Conservation (phyloP, 37 sponge, comb jelly and placozoan species). For the Diacarnus erythraeanus region DNA sequence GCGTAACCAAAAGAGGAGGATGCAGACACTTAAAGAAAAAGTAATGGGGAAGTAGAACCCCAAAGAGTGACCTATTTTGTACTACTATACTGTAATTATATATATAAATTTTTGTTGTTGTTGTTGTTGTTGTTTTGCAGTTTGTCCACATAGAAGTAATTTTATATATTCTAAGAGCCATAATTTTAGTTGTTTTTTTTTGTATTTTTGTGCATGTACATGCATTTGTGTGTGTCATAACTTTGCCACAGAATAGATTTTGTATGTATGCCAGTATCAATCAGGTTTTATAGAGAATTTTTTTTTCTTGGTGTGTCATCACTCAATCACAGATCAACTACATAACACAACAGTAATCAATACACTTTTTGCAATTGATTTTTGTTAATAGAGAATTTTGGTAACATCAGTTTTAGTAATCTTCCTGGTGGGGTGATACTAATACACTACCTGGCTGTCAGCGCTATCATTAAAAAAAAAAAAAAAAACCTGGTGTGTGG, state of each 20-base stretch:
- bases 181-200: background rate
- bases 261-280: background rate
- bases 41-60: background rate
- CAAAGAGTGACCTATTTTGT: background rate
- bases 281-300: background rate
- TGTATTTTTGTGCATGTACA: background rate
- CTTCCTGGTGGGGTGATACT: background rate
- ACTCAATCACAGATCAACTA: no score
- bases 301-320: no score
- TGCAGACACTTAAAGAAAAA: slow-evolving; percentile 43
- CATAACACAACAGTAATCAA: background rate
- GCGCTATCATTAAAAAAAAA: no score
- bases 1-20: slow-evolving; percentile 39
- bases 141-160: background rate
- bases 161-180: no score
- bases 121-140: background rate
- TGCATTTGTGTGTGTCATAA: background rate
- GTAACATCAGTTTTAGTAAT: background rate
- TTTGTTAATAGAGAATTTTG: no score
- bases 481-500: no score
- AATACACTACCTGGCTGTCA: no score
- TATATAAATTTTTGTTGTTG: background rate
- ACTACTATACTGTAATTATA: background rate
- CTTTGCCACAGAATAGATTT: background rate
- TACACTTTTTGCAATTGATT: no score